Conservation (phyloP, 2,797 vertebrate species). For the Columba guinea region DNA sequence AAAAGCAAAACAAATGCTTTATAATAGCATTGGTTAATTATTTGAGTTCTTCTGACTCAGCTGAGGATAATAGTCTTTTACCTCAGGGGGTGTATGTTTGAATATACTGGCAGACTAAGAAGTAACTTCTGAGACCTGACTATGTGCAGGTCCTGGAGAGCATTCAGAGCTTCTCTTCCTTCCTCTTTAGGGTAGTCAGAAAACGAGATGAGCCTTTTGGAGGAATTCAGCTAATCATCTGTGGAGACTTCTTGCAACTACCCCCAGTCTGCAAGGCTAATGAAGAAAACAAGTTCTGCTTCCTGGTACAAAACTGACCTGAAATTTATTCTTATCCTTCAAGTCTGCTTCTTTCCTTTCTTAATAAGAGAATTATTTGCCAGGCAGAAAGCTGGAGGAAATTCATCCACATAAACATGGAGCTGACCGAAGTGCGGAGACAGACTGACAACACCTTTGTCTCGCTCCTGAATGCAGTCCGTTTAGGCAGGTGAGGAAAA, state of each 20-base stretch:
- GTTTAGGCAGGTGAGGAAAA: constrained; percentile 88
- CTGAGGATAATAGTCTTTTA: neutral
- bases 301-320: constrained; percentile 83
- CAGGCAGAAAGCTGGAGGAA: constrained; percentile 93
- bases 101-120: neutral
- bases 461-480: constrained; percentile 88
- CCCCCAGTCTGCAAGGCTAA: constrained; percentile 89
- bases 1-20: neutral
- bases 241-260: constrained; percentile 95
- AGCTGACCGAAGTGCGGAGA: constrained; percentile 89
- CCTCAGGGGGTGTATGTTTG: neutral
- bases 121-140: neutral
- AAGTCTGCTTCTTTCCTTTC: neutral
- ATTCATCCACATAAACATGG: constrained; percentile 92
- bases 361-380: neutral
- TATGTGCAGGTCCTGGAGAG: neutral
- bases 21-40: neutral
- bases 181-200: constrained; percentile 81
- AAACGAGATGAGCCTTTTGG: constrained; percentile 91
- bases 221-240: constrained; percentile 95
- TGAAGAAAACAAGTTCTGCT: constrained; percentile 89
- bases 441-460: constrained; percentile 92
- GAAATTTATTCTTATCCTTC: neutral
- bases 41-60: neutral
- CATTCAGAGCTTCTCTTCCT: neutral